A percentile compares a stretch with the other conserved stretches of the same genome.
Evolutionary conservation across 2,888 invertebrate genomes (phyloP).

Genomic region (Leptinotarsa haldemani): DNA sequence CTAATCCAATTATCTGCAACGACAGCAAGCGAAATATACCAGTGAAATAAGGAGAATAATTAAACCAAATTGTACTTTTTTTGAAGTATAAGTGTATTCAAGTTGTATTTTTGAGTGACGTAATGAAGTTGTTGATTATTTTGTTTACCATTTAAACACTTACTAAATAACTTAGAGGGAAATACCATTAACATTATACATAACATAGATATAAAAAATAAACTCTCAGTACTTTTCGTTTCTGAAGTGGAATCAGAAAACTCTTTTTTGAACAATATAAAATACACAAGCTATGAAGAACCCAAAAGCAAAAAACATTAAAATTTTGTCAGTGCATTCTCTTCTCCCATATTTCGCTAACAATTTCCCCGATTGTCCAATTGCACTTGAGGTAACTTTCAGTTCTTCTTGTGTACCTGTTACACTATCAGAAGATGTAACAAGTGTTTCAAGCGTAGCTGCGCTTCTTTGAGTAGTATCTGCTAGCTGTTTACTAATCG

Average conservation of each 20-base stretch:
- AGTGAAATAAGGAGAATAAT: no score
- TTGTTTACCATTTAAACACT: no score
- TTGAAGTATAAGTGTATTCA: no score
- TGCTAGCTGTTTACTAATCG: slow-evolving; percentile 86
- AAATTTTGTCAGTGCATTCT: slow-evolving; percentile 94
- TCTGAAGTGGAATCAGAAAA: slow-evolving; percentile 71
- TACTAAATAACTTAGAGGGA: no score
- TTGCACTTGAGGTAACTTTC: slow-evolving; percentile 86
- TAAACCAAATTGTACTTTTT: no score
- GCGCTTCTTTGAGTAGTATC: slow-evolving; percentile 90
- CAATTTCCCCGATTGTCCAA: slow-evolving; percentile 89
- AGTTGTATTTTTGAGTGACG: no score
- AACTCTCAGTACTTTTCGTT: background rate
- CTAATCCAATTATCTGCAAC: no score
- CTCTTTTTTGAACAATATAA: slow-evolving; percentile 91
- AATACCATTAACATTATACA: no score
- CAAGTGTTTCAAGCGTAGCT: slow-evolving; percentile 83
- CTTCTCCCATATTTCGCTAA: slow-evolving; percentile 93
- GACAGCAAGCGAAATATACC: no score
- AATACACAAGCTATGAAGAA: slow-evolving; percentile 92
- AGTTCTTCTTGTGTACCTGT: slow-evolving; percentile 83
- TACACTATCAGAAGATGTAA: slow-evolving; percentile 77
- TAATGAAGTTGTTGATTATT: no score
- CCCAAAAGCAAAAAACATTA: slow-evolving; percentile 86
- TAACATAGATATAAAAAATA: background rate